Percentiles rank a stretch among this genome's conserved stretches.
Evolutionary conservation across 2,797 vertebrate species (phyloP).

Genomic region (Acrocephalus scirpaceus): DNA sequence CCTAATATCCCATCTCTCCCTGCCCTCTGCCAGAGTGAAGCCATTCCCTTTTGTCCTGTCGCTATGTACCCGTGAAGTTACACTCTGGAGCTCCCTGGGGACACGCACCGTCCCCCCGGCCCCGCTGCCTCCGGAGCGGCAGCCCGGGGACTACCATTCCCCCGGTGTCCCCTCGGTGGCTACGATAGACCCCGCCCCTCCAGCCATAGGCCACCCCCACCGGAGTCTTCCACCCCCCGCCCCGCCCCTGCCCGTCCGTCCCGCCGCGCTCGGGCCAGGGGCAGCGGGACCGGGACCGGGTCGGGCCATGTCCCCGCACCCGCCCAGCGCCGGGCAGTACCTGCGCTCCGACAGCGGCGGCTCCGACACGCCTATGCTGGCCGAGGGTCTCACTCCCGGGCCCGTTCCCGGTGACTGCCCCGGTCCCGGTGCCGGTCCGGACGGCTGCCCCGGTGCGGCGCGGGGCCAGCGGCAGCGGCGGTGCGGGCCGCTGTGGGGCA

Average conservation of each 20-base stretch:
- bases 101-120: not conserved
- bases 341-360: conserved; percentile 32
- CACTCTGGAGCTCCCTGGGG: not conserved
- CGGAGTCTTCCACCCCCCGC: too few relatives aligned
- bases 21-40: too few relatives aligned
- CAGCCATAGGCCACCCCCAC: not conserved
- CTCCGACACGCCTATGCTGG: not conserved
- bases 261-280: not conserved
- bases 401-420: not conserved
- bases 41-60: not conserved
- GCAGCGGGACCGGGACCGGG: not conserved
- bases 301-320: not conserved
- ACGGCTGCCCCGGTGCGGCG: not conserved
- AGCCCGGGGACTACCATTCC: not conserved
- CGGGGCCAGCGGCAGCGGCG: not conserved
- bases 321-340: conserved; percentile 50
- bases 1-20: not conserved
- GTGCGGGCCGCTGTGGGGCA: conserved; percentile 75
- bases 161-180: not conserved
- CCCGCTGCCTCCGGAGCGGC: not conserved
- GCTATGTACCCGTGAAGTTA: rapidly evolving
- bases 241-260: too few relatives aligned
- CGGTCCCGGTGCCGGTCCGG: not conserved
- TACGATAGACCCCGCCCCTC: not conserved
- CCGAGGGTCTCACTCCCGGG: not conserved